Percentiles rank a stretch among this genome's conserved stretches.
These are phyloP conservation scores for Bubo scandiacus DNA, from an alignment of 2,113 vertebrate genomes.

Conservation along the genomic window DNA sequence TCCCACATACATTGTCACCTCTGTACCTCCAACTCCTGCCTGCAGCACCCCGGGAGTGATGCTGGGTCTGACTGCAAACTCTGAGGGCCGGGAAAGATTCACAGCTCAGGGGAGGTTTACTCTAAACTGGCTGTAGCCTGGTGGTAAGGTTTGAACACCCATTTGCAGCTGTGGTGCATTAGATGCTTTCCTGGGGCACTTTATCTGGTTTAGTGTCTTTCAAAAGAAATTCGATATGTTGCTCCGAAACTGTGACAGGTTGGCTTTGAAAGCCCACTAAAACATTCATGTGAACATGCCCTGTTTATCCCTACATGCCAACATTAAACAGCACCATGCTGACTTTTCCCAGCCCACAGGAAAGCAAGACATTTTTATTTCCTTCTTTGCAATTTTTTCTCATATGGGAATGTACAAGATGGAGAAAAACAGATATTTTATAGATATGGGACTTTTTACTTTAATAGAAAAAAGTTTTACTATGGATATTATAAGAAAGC, in stretches of 20 bases:
- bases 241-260: neutral
- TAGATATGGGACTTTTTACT: neutral
- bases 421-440: neutral
- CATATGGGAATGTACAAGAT: neutral
- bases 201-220: neutral
- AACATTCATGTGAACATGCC: neutral
- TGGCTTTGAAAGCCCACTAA: neutral
- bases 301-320: neutral
- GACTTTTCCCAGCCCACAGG: neutral
- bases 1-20: rapidly evolving
- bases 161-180: neutral
- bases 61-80: neutral
- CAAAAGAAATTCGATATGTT: rapidly evolving
- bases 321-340: neutral
- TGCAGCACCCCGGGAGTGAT: neutral
- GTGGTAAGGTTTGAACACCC: neutral
- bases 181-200: neutral
- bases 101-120: neutral
- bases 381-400: neutral
- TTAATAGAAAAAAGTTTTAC: neutral
- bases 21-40: neutral
- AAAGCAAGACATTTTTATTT: neutral
- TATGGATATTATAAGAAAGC: neutral
- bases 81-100: neutral
- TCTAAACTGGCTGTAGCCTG: neutral